A percentile compares a stretch with the other conserved stretches of the same genome.
phyloP scores from a whole-genome alignment of 2,113 vertebrate species.

The Anthoscopus minutus region DNA sequence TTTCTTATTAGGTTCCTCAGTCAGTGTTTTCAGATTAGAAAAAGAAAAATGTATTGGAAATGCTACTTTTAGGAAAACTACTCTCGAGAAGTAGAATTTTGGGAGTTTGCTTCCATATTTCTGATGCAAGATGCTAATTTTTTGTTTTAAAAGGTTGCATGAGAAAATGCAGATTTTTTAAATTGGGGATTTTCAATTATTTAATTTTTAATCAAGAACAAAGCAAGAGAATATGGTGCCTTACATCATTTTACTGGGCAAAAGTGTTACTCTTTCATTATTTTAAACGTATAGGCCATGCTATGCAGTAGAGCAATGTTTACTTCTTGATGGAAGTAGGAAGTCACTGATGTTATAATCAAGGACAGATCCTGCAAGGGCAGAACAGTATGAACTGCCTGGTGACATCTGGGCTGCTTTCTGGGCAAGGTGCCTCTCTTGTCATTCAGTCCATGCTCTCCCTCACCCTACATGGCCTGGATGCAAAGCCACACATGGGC shows the following conservation, averaged over 20 bases:
- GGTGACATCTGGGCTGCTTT: background rate
- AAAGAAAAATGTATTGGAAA: background rate
- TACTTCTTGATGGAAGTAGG: background rate
- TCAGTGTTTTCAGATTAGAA: background rate
- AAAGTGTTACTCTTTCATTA: background rate
- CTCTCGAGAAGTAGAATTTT: background rate
- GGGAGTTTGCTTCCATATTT: background rate
- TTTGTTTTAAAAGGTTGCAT: background rate
- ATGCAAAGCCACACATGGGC: background rate
- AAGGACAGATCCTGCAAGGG: background rate
- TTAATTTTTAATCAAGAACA: background rate
- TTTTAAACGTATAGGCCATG: background rate
- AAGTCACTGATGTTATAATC: background rate
- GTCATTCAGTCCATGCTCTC: background rate
- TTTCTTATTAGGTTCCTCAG: background rate
- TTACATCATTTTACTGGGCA: background rate
- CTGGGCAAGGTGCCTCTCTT: background rate
- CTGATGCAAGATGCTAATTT: background rate
- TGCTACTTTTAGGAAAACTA: background rate
- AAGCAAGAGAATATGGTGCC: background rate
- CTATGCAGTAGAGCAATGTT: background rate
- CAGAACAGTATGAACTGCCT: background rate
- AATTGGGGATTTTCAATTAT: background rate
- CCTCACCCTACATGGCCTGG: background rate
- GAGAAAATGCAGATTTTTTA: background rate